These are phyloP conservation scores for Drosophila differens DNA, from an alignment of 2,888 invertebrate species.

Conservation along the genomic window DNA sequence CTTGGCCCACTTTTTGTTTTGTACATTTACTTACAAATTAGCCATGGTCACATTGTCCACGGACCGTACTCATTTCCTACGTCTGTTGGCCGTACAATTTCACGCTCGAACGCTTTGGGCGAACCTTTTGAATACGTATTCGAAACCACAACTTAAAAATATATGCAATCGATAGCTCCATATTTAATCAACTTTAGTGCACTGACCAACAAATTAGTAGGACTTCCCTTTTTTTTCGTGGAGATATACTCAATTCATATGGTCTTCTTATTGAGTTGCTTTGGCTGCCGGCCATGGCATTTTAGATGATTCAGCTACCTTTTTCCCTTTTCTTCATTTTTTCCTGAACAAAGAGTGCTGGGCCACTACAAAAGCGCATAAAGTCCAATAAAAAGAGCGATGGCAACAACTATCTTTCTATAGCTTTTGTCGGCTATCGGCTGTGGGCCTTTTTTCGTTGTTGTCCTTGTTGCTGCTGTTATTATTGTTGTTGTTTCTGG, in stretches of 20 bases:
- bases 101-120: slow-evolving; percentile 48
- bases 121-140: slow-evolving; percentile 30
- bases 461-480: slow-evolving; percentile 23
- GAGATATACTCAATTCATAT: slow-evolving; percentile 21
- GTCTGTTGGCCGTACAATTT: slow-evolving; percentile 44
- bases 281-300: slow-evolving; percentile 69
- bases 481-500: slow-evolving; percentile 42
- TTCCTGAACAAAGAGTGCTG: slow-evolving; percentile 38
- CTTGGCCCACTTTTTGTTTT: slow-evolving; percentile 60
- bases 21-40: slow-evolving; percentile 71
- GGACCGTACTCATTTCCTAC: slow-evolving; percentile 3
- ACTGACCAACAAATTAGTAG: slow-evolving; percentile 67
- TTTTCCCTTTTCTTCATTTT: slow-evolving; percentile 18
- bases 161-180: slow-evolving; percentile 60
- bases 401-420: slow-evolving; percentile 79
- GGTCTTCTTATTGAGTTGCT: slow-evolving; percentile 71
- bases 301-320: slow-evolving; percentile 68
- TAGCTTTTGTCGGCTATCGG: slow-evolving; percentile 68
- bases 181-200: slow-evolving; percentile 71
- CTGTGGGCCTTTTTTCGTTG: slow-evolving; percentile 62
- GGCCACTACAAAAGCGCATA: slow-evolving; percentile 75
- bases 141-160: slow-evolving; percentile 28
- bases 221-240: slow-evolving; percentile 56
- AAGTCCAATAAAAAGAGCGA: slow-evolving; percentile 79
- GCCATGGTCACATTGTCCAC: slow-evolving; percentile 43